A percentile compares a stretch with the other conserved stretches of the same genome.
Evolutionary conservation across 1,140 invertebrate species (phyloP).

Genomic region (Leptoteleia sp.): DNA sequence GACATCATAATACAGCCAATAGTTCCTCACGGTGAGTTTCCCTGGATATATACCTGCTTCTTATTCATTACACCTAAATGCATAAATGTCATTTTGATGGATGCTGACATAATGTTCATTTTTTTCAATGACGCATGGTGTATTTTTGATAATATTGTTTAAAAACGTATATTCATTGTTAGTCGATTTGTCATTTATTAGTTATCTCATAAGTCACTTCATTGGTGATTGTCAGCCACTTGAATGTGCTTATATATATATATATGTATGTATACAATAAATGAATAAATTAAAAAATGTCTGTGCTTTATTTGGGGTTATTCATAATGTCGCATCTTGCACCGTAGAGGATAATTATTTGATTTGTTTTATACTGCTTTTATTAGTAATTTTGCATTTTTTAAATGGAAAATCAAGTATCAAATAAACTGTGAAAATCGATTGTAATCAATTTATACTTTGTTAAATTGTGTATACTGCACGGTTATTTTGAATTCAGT

Average conservation of each 20-base stretch:
- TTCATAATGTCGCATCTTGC: slow-evolving; percentile 2
- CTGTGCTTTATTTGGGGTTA: slow-evolving; percentile 13
- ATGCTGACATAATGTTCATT: slow-evolving; percentile 12
- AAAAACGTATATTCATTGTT: slow-evolving; percentile 4
- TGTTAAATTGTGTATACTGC: slow-evolving; percentile 46
- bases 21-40: slow-evolving; percentile 70
- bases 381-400: no score
- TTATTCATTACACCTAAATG: neutral
- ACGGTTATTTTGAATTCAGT: slow-evolving; percentile 40
- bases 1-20: slow-evolving; percentile 20
- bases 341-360: slow-evolving; percentile 13
- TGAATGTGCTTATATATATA: no score
- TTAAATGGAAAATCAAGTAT: no score
- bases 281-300: no score
- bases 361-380: neutral
- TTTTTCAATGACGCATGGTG: slow-evolving; percentile 23
- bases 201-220: no score
- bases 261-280: no score
- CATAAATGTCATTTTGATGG: neutral
- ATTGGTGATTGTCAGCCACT: neutral
- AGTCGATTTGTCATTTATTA: slow-evolving; percentile 3
- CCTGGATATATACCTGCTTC: neutral
- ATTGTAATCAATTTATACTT: slow-evolving; percentile 56
- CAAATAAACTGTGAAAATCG: no score
- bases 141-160: slow-evolving; percentile 26